Evolutionary conservation across 1,140 invertebrate species (phyloP).

Genomic region (Notospermus geniculatus): DNA sequence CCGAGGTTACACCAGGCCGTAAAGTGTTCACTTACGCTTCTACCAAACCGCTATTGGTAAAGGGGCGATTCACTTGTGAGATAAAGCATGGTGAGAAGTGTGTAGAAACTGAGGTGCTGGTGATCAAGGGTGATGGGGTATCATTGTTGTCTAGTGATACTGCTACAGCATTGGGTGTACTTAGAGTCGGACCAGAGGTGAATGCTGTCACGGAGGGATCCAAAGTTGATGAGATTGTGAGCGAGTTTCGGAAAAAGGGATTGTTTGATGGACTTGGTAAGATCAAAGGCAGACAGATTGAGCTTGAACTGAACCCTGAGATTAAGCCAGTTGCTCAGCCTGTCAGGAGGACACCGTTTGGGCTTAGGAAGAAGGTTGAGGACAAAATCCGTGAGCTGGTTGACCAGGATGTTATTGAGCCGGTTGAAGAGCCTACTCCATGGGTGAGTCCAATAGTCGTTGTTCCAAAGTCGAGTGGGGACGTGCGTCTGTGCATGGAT

Average conservation of each 20-base stretch:
- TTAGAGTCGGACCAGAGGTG: constrained; percentile 1
- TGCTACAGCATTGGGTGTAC: constrained; percentile 4
- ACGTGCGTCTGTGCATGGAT: constrained; percentile 35
- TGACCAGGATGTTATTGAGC: constrained; percentile 29
- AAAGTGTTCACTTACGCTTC: constrained; percentile 17
- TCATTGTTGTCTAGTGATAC: constrained; percentile 11
- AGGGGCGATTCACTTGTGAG: constrained; percentile 15
- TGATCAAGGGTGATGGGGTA: constrained; percentile 14
- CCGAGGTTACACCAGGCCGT: constrained; percentile 6
- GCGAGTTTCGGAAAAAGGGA: too few relatives aligned
- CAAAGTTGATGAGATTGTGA: too few relatives aligned
- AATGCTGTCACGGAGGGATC: constrained; percentile 14
- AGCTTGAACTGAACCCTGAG: constrained; percentile 5
- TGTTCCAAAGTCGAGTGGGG: constrained; percentile 30
- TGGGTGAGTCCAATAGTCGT: constrained; percentile 35
- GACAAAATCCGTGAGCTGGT: constrained; percentile 26
- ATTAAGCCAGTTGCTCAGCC: too few relatives aligned
- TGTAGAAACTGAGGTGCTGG: constrained; percentile 12
- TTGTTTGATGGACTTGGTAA: constrained; percentile 11
- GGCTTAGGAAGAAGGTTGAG: constrained; percentile 20
- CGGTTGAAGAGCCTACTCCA: too few relatives aligned
- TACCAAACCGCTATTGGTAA: constrained; percentile 13
- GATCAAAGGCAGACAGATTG: constrained; percentile 13
- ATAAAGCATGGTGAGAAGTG: neutral
- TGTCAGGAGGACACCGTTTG: constrained; percentile 16